phyloP scores from a whole-genome alignment of 2,797 vertebrate species.

The Sebastes hubbsi region DNA sequence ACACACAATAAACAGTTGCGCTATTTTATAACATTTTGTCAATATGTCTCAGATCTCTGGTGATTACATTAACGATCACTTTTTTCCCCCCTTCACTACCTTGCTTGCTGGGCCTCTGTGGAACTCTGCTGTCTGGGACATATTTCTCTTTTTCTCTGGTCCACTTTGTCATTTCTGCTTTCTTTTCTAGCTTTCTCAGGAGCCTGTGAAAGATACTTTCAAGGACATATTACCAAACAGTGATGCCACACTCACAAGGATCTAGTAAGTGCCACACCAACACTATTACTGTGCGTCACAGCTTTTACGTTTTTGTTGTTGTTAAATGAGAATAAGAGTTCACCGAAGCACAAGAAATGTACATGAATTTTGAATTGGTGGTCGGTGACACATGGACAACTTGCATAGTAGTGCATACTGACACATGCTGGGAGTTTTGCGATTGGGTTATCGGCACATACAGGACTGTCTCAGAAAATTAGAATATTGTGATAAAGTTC shows the following conservation, averaged over 20 bases:
- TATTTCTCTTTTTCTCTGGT: background rate
- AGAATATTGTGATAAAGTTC: too few relatives aligned
- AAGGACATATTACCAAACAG: constrained; percentile 67
- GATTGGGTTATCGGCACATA: background rate
- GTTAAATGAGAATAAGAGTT: background rate
- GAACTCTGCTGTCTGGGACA: background rate
- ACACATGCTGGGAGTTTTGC: background rate
- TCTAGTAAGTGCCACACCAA: constrained; percentile 71
- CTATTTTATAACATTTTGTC: background rate
- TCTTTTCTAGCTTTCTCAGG: constrained; percentile 31
- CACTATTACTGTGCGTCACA: background rate
- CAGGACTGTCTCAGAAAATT: too few relatives aligned
- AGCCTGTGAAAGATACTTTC: constrained; percentile 55
- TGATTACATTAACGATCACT: background rate
- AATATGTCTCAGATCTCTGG: background rate
- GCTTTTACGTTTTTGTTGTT: background rate
- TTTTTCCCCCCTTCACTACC: background rate
- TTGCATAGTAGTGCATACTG: background rate
- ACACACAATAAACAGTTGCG: background rate
- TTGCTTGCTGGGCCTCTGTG: background rate
- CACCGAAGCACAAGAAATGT: background rate
- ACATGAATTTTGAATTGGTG: background rate
- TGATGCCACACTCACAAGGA: constrained; percentile 65
- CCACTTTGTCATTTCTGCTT: background rate
- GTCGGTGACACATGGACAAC: background rate